Base-by-base conservation (phyloP, 2,113 vertebrate genomes). In the Sinocyclocheilus anophthalmus region DNA sequence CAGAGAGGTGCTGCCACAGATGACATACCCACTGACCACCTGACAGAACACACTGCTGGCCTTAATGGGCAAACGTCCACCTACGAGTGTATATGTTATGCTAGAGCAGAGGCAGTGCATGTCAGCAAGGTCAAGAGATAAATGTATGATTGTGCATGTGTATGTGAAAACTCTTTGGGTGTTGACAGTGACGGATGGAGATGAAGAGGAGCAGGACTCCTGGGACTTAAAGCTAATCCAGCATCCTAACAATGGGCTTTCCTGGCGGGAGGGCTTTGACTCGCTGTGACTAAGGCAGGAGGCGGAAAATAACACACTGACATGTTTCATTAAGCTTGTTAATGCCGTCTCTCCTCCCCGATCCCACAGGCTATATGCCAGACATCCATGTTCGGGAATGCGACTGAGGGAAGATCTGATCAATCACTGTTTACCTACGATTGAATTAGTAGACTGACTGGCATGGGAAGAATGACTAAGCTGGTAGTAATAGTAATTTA, bases 301-400 rank as follows among this genome's bases (percentile, higher is more conserved):
- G 88, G 88, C 89, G 86, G 86, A 91, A 90, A 90, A 92, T 90
- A 88, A 91, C 90, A 90, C 88, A 86, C 78, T 80, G 90, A 87
- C 88, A 87, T 90, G 87, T 93, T 90, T 91, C 86, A 88, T 85
- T 87, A 89, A 85, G 85, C 88, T 93, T 91, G 83, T 91, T 91
- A 87, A 92, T 84, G 80, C 87, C 24, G 61, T 82, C 85, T 75
- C 84, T 85, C 84, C 73, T 50, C 59, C 37, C 73, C 73, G 33
- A 63, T 48, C 75, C 77, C 26, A 26, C 78, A 73, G 37, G 26
- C 76, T 77, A 61, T 59, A 76, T 33, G 33, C 33, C 53, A 59
- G 70, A 72, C 33, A 53, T 59, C 59, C 65, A 61, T 75, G 84
- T 75, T 33, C 16, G 59, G 16, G 48, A 84, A 67, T 86, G 80